Percentiles rank a stretch among this genome's conserved stretches.
Conservation (phyloP, 2,888 invertebrate species). For the Callyntrura guangdongensis region DNA sequence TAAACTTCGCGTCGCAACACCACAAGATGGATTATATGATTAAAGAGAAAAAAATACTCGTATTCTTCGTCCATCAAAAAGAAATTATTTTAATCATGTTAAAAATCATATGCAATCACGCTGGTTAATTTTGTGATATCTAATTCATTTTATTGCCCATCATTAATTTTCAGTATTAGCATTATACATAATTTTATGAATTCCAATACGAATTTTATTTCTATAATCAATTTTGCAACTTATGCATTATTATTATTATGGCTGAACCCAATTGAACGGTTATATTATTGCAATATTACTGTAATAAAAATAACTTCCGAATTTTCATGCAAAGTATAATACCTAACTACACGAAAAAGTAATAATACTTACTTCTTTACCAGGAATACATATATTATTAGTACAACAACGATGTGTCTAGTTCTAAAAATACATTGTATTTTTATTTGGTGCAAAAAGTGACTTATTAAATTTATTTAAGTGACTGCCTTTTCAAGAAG, state of each 20-base stretch:
- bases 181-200: background rate
- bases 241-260: no score
- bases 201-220: background rate
- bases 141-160: constrained; percentile 13
- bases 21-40: constrained; percentile 14
- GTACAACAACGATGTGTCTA: background rate
- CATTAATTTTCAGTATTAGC: background rate
- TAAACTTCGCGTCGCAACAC: background rate
- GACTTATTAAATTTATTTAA: constrained; percentile 21
- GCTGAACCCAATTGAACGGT: no score
- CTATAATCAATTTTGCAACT: background rate
- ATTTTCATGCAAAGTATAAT: background rate
- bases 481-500: background rate
- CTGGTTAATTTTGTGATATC: background rate
- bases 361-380: constrained; percentile 9
- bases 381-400: background rate
- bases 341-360: background rate
- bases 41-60: background rate
- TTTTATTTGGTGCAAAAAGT: background rate
- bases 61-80: background rate
- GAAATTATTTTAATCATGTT: background rate
- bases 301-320: background rate
- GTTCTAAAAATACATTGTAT: constrained; percentile 1
- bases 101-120: no score
- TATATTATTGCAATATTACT: no score